Percentiles rank a stretch among this genome's conserved stretches.
phyloP scores from a whole-genome alignment of 1,140 invertebrate species.

The Cyclargus thomasi region DNA sequence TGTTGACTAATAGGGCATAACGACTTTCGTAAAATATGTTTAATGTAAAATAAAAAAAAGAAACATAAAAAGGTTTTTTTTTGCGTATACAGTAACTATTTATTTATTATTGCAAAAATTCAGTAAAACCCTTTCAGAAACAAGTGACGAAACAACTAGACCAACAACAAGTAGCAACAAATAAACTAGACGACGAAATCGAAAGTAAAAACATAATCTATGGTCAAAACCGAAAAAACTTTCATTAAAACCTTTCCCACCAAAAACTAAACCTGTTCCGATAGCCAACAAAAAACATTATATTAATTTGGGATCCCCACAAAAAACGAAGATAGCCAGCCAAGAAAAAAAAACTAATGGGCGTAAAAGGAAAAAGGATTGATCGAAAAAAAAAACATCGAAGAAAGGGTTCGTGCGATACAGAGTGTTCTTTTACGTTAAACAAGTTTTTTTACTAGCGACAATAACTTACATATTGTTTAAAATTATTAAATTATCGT shows the following conservation, averaged over 20 bases:
- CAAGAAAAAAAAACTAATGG: slow-evolving; percentile 66
- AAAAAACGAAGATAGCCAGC: slow-evolving; percentile 66
- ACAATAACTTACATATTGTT: too few relatives aligned
- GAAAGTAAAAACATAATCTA: slow-evolving; percentile 55
- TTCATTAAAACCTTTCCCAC: slow-evolving; percentile 68
- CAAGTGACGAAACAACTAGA: too few relatives aligned
- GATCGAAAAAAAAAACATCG: slow-evolving; percentile 47
- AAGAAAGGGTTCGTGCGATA: slow-evolving; percentile 65
- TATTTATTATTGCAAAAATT: too few relatives aligned
- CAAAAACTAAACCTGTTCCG: slow-evolving; percentile 52
- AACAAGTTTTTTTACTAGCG: too few relatives aligned
- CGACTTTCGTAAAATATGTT: too few relatives aligned
- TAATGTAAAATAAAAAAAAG: too few relatives aligned
- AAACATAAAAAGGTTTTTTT: too few relatives aligned
- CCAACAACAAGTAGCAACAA: background rate
- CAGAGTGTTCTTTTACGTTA: slow-evolving; percentile 43
- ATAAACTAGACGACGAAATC: slow-evolving; percentile 39
- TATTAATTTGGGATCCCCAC: slow-evolving; percentile 73
- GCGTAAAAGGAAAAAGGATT: slow-evolving; percentile 66
- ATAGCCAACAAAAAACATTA: slow-evolving; percentile 59
- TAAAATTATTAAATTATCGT: too few relatives aligned
- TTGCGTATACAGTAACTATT: too few relatives aligned
- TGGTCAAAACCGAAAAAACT: slow-evolving; percentile 51
- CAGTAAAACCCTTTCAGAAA: too few relatives aligned
- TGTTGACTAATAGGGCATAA: too few relatives aligned